Base-by-base conservation (phyloP, 1,140 invertebrate genomes). In the Euwallacea fornicatus region DNA sequence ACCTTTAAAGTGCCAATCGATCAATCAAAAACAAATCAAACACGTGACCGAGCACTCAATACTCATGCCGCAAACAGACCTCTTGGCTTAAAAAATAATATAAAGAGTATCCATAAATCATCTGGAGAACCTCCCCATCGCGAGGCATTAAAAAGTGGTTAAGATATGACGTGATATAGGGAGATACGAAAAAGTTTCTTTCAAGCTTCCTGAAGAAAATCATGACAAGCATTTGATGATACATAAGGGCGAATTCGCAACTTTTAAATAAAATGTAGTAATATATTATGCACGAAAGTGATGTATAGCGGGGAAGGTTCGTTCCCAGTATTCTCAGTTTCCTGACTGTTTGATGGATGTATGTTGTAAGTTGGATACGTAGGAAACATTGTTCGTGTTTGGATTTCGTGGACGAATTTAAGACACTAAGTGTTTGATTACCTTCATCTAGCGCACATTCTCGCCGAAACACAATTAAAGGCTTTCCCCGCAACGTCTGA, bases 61-160 rank as follows among this genome's bases (percentile, higher is more conserved):
- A 33, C 16, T 61, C 33, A 16, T 61, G 59, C 59, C 21, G 42
- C n/a, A 16, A n/a, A 16, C 59, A 61, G 59, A 42, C 59, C 11
- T n/a, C 9, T 41, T 61, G 59, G 11, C 59, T 61, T 44, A 61
- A 61, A 61, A 61, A 61, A 61, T 43, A 61, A 43, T 61, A 11
- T 42, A 61, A 61, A 42, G 33, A 61, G 59, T 16, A 7, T 42
- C 33, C 42, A 61, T 61, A 61, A 61, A 61, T 61, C 59, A 61
- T 61, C 11, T 6, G 59, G 7, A 44, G 42, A 42, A 61, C 11
- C 59, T 61, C 42, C n/a, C 59, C 59, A 16, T n/a, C 42, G 42
- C 16, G n/a, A n/a, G 42, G 59, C 42, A 61, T 61, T 44, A 61
- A 42, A 61, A 61, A 61, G 59, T 44, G 59, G 59, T 61, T 61